Conservation (phyloP, 2,113 vertebrate species). For the Ia io region DNA sequence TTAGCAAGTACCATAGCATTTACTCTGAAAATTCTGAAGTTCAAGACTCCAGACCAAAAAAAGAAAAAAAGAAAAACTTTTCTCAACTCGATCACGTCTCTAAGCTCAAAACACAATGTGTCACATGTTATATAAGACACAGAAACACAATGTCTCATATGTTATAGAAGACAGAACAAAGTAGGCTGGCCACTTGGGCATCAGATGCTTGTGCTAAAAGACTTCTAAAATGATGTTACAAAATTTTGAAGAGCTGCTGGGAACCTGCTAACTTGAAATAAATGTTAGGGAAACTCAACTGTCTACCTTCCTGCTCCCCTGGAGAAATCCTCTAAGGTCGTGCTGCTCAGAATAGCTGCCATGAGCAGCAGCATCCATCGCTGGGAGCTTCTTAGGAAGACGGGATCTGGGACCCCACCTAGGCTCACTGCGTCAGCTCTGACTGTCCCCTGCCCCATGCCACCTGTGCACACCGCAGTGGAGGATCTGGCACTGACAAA, state of each 20-base stretch:
- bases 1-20: neutral
- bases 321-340: neutral
- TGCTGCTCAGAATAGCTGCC: neutral
- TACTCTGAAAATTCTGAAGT: neutral
- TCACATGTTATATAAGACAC: neutral
- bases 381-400: neutral
- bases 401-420: neutral
- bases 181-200: neutral
- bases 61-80: neutral
- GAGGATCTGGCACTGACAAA: accelerated
- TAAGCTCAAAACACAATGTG: neutral
- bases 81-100: neutral
- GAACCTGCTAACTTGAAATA: neutral
- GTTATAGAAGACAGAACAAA: neutral
- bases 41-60: neutral
- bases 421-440: neutral
- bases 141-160: neutral
- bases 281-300: neutral
- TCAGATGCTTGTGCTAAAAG: neutral
- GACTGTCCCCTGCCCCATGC: neutral
- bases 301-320: neutral
- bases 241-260: neutral
- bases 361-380: accelerated
- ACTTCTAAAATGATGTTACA: neutral
- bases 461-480: no score